Percentiles rank a stretch among this genome's conserved stretches.
Conservation (phyloP, 2,113 vertebrate species). For the Microtus montanus region DNA sequence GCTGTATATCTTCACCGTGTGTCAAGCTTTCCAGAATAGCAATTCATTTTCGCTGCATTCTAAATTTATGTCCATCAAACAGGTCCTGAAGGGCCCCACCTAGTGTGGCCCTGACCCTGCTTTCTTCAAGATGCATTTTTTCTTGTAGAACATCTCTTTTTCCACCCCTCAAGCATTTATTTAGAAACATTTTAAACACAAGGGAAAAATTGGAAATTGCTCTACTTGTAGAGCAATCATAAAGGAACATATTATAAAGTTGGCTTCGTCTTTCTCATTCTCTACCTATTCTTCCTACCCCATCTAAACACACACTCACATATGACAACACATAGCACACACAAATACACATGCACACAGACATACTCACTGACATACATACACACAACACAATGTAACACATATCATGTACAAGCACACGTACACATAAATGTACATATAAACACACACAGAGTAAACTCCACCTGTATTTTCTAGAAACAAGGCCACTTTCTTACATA, state of each 20-base stretch:
- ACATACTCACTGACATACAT: background rate
- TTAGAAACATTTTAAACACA: slow-evolving; percentile 27
- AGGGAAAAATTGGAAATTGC: slow-evolving; percentile 12
- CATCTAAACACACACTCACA: background rate
- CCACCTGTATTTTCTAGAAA: slow-evolving; percentile 7
- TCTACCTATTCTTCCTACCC: background rate
- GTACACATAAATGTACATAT: background rate
- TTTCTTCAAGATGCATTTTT: slow-evolving; percentile 21
- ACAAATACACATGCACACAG: background rate
- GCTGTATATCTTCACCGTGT: background rate
- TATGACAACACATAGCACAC: background rate
- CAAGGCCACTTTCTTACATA: background rate
- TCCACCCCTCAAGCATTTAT: background rate
- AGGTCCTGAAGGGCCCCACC: background rate
- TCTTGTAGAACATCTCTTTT: background rate
- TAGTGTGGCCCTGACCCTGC: background rate
- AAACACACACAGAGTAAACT: background rate
- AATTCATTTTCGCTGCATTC: background rate
- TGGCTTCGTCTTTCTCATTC: slow-evolving; percentile 9
- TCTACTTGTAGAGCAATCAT: background rate
- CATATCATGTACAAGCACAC: background rate
- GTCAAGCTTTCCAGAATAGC: background rate
- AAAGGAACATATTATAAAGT: background rate
- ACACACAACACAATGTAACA: background rate
- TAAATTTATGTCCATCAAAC: background rate